Percentiles rank a stretch among this genome's conserved stretches.
These are phyloP conservation scores for Gasteruption jaculator DNA, from an alignment of 2,888 invertebrate species.

Conservation along the genomic window DNA sequence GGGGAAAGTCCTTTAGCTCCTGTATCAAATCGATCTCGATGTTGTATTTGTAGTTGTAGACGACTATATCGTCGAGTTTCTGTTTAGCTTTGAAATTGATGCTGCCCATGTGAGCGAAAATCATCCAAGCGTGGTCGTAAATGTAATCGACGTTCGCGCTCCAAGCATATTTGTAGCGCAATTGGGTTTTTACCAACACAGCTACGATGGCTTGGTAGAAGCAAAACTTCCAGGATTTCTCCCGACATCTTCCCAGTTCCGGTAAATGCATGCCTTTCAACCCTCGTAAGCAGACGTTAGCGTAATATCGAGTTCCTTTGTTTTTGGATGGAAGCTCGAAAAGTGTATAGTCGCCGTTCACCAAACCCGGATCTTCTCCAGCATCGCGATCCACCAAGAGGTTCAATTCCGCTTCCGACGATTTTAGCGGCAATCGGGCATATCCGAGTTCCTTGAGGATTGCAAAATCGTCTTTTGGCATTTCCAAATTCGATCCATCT, in stretches of 20 bases:
- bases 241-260: slow-evolving; percentile 31
- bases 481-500: slow-evolving; percentile 18
- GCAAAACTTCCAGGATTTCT: slow-evolving; percentile 46
- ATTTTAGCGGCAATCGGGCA: slow-evolving; percentile 31
- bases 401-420: background rate
- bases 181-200: slow-evolving; percentile 41
- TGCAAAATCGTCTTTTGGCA: slow-evolving; percentile 28
- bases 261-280: slow-evolving; percentile 40
- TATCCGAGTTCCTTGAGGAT: slow-evolving; percentile 39
- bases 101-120: slow-evolving; percentile 40
- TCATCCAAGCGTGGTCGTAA: slow-evolving; percentile 42
- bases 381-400: slow-evolving; percentile 29
- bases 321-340: slow-evolving; percentile 27
- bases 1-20: slow-evolving; percentile 28
- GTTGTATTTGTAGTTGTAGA: slow-evolving; percentile 44
- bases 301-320: slow-evolving; percentile 25
- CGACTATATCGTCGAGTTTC: slow-evolving; percentile 38
- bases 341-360: slow-evolving; percentile 39
- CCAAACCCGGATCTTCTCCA: slow-evolving; percentile 38
- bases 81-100: slow-evolving; percentile 34
- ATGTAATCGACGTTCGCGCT: slow-evolving; percentile 43
- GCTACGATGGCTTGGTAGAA: slow-evolving; percentile 42
- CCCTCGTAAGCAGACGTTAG: slow-evolving; percentile 36
- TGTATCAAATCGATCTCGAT: slow-evolving; percentile 38
- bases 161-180: slow-evolving; percentile 42